Percentiles rank a stretch among this genome's conserved stretches.
These are phyloP conservation scores for Halcyon chelicuti DNA, from an alignment of 2,797 vertebrate genomes.

Conservation along the genomic window DNA sequence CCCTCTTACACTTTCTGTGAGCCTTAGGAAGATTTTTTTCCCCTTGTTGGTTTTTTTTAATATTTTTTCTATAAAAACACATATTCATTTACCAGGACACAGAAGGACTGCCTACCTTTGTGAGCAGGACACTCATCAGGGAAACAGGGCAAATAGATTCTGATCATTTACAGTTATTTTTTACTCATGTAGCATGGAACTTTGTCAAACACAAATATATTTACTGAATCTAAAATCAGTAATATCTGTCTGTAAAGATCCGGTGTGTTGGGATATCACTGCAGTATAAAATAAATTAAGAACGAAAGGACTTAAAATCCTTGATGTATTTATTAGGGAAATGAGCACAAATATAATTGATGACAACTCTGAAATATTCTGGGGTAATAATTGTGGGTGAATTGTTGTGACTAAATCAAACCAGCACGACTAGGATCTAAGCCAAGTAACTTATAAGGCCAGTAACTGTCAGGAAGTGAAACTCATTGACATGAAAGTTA, in stretches of 20 bases:
- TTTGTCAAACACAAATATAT: neutral
- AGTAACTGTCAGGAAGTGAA: neutral
- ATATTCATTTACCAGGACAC: neutral
- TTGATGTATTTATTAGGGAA: neutral
- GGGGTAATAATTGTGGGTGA: neutral
- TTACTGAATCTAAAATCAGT: neutral
- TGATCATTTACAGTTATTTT: neutral
- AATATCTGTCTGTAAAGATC: neutral
- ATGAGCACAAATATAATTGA: neutral
- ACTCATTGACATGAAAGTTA: neutral
- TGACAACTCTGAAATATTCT: neutral
- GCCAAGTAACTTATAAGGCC: neutral
- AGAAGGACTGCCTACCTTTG: neutral
- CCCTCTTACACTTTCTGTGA: neutral
- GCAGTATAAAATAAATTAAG: neutral
- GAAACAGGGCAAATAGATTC: neutral
- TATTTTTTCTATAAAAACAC: neutral
- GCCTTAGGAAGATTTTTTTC: neutral
- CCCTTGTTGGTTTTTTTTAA: neutral
- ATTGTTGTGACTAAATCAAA: neutral
- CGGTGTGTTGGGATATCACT: neutral
- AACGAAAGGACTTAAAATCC: neutral
- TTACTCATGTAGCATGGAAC: neutral
- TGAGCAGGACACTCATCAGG: neutral
- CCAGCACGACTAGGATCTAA: neutral